Percentiles rank a stretch among this genome's conserved stretches.
These are phyloP conservation scores for Lagopus muta DNA, from an alignment of 2,113 vertebrate species.

Conservation along the genomic window DNA sequence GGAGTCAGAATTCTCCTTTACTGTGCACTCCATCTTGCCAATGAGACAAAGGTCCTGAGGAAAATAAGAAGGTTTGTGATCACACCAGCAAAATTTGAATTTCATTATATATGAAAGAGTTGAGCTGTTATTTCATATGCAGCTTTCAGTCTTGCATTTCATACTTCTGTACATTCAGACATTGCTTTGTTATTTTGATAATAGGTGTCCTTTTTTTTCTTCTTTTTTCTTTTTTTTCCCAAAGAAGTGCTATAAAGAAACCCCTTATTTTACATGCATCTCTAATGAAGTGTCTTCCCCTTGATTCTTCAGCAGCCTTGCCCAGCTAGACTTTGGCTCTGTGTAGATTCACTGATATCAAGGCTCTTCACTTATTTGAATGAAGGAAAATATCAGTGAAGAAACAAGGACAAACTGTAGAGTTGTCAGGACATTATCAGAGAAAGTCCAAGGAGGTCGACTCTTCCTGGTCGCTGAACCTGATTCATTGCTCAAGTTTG, in stretches of 20 bases:
- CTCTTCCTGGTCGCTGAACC: not conserved
- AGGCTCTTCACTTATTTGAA: not conserved
- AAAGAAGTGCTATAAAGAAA: not conserved
- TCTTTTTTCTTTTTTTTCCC: not conserved
- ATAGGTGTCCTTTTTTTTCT: not conserved
- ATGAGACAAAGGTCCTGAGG: not conserved
- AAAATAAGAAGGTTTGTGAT: not conserved
- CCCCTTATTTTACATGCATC: not conserved
- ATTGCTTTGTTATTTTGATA: not conserved
- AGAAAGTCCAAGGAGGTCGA: not conserved
- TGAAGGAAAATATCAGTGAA: not conserved
- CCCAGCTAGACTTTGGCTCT: not conserved
- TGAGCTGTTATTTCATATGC: not conserved
- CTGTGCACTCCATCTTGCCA: not conserved
- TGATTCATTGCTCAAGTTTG: not conserved
- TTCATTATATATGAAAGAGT: not conserved
- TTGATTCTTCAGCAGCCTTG: not conserved
- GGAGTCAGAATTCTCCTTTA: not conserved
- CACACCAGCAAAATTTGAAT: not conserved
- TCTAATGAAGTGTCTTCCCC: not conserved
- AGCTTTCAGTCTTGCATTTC: not conserved
- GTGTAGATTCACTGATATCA: not conserved
- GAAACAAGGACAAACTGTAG: rapidly evolving
- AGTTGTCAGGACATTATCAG: not conserved
- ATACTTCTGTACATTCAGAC: not conserved